These are phyloP conservation scores for Schizotus pectinicornis DNA, from an alignment of 2,888 invertebrate species.

Conservation along the genomic window DNA sequence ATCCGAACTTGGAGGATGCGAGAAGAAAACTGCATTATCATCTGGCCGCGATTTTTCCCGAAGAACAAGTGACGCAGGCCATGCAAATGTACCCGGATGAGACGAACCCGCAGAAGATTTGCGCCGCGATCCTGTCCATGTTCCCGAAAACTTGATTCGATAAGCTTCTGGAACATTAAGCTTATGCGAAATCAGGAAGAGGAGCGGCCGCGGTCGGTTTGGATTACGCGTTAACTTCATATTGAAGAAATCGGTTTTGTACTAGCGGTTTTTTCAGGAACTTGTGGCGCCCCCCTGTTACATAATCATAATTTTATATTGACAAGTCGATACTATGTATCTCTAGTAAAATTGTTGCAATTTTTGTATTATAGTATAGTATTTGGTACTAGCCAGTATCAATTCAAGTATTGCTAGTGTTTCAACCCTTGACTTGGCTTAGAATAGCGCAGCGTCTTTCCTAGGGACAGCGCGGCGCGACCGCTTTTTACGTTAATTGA, in stretches of 20 bases:
- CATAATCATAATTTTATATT: constrained; percentile 33
- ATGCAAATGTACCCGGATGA: constrained; percentile 90
- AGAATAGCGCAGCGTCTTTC: too few species aligned
- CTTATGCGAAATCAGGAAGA: constrained; percentile 19
- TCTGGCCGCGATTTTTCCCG: constrained; percentile 89
- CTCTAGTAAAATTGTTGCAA: constrained; percentile 60
- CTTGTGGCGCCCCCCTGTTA: constrained; percentile 19
- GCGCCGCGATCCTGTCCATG: constrained; percentile 82
- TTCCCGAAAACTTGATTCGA: constrained; percentile 63
- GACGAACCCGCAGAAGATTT: constrained; percentile 87
- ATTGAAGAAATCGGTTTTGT: constrained; percentile 45
- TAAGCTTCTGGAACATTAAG: constrained; percentile 23
- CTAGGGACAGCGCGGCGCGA: too few species aligned
- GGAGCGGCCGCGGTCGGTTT: constrained; percentile 17
- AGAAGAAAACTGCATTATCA: constrained; percentile 84
- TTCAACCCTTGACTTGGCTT: constrained; percentile 1
- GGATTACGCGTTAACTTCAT: constrained; percentile 45
- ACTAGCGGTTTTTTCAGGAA: constrained; percentile 35
- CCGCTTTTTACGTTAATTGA: too few species aligned
- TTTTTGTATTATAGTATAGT: constrained; percentile 53
- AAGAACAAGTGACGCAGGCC: constrained; percentile 85
- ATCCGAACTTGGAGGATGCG: constrained; percentile 65
- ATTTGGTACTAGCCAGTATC: constrained; percentile 29
- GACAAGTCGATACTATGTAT: constrained; percentile 61
- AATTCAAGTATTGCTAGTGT: constrained; percentile 18